Percentiles rank a stretch among this genome's conserved stretches.
Evolutionary conservation across 1,140 invertebrate species (phyloP).

Genomic region (Notospermus geniculatus): DNA sequence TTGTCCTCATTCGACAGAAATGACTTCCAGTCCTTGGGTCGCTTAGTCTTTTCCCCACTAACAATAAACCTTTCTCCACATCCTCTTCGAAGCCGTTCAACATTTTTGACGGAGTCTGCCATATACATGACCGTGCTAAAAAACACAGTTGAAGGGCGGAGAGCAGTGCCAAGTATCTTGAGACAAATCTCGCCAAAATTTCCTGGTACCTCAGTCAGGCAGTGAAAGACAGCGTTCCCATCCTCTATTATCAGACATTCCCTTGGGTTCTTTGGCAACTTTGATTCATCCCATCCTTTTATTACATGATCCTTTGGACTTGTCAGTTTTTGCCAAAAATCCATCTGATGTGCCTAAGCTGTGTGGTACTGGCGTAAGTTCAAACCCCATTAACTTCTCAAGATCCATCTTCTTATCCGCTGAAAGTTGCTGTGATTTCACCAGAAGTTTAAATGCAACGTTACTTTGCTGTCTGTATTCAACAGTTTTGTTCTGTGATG

Average conservation of each 20-base stretch:
- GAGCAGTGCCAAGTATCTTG: neutral
- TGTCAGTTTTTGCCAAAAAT: neutral
- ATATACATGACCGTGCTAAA: constrained; percentile 1
- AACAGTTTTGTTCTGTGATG: constrained; percentile 16
- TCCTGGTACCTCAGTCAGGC: neutral
- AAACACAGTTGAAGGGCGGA: neutral
- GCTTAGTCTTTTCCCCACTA: neutral
- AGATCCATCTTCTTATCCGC: neutral
- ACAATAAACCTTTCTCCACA: neutral
- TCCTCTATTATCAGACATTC: neutral
- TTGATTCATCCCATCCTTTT: neutral
- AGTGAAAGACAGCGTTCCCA: constrained; percentile 2
- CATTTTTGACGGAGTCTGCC: neutral
- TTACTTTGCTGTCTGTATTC: constrained; percentile 25
- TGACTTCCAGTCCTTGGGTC: neutral
- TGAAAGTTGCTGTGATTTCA: constrained; percentile 16
- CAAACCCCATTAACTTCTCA: too few relatives aligned
- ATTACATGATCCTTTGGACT: neutral
- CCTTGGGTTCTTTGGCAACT: neutral
- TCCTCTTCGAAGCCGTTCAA: neutral
- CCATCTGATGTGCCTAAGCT: too few relatives aligned
- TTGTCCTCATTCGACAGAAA: neutral
- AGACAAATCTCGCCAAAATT: neutral
- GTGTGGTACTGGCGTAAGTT: too few relatives aligned
- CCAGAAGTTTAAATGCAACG: constrained; percentile 23